Base-by-base conservation (phyloP, 2,113 vertebrate genomes). In the Colistium nudipinnis region DNA sequence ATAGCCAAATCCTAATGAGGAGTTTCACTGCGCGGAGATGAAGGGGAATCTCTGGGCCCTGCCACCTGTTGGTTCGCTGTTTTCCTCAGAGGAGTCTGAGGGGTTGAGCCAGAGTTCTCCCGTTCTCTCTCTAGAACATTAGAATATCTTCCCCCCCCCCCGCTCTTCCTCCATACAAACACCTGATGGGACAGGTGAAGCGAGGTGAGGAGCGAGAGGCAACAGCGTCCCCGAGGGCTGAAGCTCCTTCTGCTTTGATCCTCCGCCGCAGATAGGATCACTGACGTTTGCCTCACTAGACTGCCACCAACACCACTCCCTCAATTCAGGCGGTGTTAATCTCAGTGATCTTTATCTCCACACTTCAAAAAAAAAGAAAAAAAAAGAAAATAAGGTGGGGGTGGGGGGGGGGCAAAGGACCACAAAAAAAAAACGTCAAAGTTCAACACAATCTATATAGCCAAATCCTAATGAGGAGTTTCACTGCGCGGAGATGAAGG, bases 271-370 rank as follows among this genome's bases (percentile, higher is more conserved):
- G 88, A 89, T 92, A 80, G 79, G 84, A 90, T 91, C 88, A 85
- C 12, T 76, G 79, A 80, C 49, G 52, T 71, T n/a, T 70, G 78
- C 69, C 75, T 80, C 73, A 49, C 59, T 59, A 39, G 38, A 22
- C 51, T n/a, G 2, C 53, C 20, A 16, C 59, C 57, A n/a, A n/a
- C n/a, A 44, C 44, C 64, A 7, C 81, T 70, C 70, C 49, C 63
- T 61, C 48, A 76, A 82, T 87, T 81, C 83, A 88, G 72, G 64
- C 82, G 74, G 57, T 25, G 14, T 76, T 88, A 85, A 90, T 91
- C 87, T 79, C 59, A 41, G 30, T 81, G 84, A 91, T 91, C 86
- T 78, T 88, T 88, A 92, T 93, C 90, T 83, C 62, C 69, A 74
- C 70, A 81, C 84, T 85, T 88, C 52, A 88, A 82, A 65, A 45